phyloP scores from a whole-genome alignment of 2,113 vertebrate species.

The Hydrolagus affinis region DNA sequence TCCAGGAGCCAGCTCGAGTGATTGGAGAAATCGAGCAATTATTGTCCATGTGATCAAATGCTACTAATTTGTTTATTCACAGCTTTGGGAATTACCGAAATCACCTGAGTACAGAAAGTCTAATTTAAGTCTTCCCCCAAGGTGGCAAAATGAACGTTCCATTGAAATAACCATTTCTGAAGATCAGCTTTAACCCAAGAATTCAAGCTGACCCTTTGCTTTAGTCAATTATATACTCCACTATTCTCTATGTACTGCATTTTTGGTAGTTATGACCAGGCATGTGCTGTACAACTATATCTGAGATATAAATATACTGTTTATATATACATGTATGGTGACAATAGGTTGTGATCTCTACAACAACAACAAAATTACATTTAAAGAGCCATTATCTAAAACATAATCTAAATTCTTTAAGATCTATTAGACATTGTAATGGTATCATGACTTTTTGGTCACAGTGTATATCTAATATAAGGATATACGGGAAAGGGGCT shows the following conservation, averaged over 20 bases:
- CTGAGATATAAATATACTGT: not conserved
- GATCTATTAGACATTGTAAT: too few relatives aligned
- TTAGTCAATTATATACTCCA: not conserved
- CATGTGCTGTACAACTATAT: not conserved
- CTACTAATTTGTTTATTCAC: not conserved
- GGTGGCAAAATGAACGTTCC: not conserved
- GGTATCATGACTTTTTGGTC: too few relatives aligned
- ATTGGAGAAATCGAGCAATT: too few relatives aligned
- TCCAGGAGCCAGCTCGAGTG: too few relatives aligned
- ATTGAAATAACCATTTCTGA: constrained; percentile 12
- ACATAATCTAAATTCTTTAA: too few relatives aligned
- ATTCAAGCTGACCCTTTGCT: not conserved
- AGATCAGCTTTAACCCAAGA: not conserved
- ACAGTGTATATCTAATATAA: too few relatives aligned
- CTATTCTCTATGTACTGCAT: not conserved
- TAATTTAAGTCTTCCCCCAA: not conserved
- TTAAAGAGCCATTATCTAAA: too few relatives aligned
- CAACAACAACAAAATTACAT: too few relatives aligned
- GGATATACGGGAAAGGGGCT: too few relatives aligned
- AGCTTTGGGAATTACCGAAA: constrained; percentile 15
- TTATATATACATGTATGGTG: not conserved
- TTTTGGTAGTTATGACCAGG: not conserved
- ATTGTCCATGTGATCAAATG: not conserved
- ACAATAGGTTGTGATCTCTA: not conserved
- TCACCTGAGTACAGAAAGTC: not conserved